Evolutionary conservation across 2,888 invertebrate species (phyloP), one percentile per base, ranked within the genome.

Genomic region (Lucinisca nassula): DNA sequence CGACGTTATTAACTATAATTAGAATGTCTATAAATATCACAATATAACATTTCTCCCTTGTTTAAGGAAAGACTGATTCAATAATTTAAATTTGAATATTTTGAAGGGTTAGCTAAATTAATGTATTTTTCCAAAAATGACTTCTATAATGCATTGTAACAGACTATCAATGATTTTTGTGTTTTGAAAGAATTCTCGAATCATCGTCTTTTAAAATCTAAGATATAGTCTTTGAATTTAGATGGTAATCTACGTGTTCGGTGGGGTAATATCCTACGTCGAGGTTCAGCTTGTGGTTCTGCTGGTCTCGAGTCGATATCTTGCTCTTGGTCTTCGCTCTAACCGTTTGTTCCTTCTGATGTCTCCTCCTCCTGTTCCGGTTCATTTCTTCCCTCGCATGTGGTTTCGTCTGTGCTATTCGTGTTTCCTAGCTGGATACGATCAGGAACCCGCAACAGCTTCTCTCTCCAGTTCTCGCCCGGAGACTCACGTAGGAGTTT

Each of bases 31-130:
- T 61, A 24, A 61, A 27, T 61, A 61, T 61, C 30, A 27, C 61
- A 61, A 27, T 61, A 61, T 61, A 61, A 61, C 30, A 61, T 61
- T 61, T 61, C 61, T 61, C 61, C 61, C 61, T 27, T 61, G 24
- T 27, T 61, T 61, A 30, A 27, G 6, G 14, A 61, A 14, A 61
- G 8, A 27, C 51, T 14, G 51, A 51, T 17, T 17, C 51, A 6
- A 51, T 14, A 51, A 51, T 51, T 6, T 6, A 51, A n/a, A n/a
- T n/a, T n/a, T 14, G 21, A 51, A 21, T 21, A 51, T 51, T 51
- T 51, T 21, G 21, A 51, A 14, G 21, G 51, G 21, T 51, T 51
- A 14, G 51, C n/a, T 51, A 51, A 51, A 51, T 21, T 51, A 14
- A 51, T 51, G 8, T 21, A 51, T 6, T 14, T 51, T 51, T 14